Conservation (phyloP, 1,140 invertebrate species). For the Cydia strobilella region DNA sequence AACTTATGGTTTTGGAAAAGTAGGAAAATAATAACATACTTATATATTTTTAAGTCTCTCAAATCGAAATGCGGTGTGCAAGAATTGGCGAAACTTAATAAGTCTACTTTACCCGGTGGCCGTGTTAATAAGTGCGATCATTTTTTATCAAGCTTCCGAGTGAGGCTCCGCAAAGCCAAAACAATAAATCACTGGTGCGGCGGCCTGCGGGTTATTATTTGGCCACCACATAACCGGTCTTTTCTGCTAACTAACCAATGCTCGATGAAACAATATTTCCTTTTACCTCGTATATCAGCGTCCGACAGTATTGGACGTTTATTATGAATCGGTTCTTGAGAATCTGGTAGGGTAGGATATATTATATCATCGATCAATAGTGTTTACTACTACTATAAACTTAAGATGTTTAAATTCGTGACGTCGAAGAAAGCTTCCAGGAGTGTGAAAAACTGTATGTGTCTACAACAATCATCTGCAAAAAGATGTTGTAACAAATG, state of each 20-base stretch:
- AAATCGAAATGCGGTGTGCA: slow-evolving; percentile 33
- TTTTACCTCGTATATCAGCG: slow-evolving; percentile 42
- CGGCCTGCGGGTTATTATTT: slow-evolving; percentile 72
- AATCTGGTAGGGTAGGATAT: slow-evolving; percentile 35
- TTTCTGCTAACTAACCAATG: slow-evolving; percentile 62
- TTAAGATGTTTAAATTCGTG: no score
- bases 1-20: no score
- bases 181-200: slow-evolving; percentile 69
- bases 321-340: slow-evolving; percentile 64
- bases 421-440: no score
- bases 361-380: slow-evolving; percentile 19
- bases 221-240: slow-evolving; percentile 54
- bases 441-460: no score
- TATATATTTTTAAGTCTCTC: no score
- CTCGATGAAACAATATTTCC: slow-evolving; percentile 60
- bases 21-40: no score
- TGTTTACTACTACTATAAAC: no score
- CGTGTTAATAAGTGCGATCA: slow-evolving; percentile 74
- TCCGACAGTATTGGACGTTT: slow-evolving; percentile 42
- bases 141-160: slow-evolving; percentile 71
- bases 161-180: slow-evolving; percentile 71
- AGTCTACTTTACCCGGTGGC: slow-evolving; percentile 51
- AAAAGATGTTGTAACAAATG: no score
- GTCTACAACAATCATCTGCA: no score
- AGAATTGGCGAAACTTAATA: slow-evolving; percentile 56